Percentiles rank a stretch among this genome's conserved stretches.
phyloP scores from a whole-genome alignment of 2,113 vertebrate species.

The Crotalus tigris region DNA sequence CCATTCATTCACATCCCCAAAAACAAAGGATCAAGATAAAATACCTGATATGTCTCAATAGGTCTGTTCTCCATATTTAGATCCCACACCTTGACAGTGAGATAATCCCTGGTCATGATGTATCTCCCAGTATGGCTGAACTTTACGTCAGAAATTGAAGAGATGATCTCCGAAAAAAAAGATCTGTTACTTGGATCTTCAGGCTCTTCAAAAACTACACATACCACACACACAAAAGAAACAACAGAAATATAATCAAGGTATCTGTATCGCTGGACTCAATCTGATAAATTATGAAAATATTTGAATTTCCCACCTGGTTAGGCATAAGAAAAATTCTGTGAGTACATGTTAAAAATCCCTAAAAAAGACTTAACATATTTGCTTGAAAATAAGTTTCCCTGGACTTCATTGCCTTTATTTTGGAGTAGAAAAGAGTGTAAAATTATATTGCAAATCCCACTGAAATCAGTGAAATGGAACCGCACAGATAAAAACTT shows the following conservation, averaged over 20 bases:
- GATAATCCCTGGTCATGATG: slow-evolving; percentile 96
- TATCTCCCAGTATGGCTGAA: slow-evolving; percentile 96
- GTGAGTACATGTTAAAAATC: not conserved
- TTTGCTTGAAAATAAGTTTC: not conserved
- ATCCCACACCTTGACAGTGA: slow-evolving; percentile 96
- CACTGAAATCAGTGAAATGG: not conserved
- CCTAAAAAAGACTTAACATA: not conserved
- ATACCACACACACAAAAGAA: slow-evolving; percentile 3
- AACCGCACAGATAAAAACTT: not conserved
- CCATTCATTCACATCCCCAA: not conserved
- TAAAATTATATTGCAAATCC: not conserved
- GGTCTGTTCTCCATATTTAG: slow-evolving; percentile 97
- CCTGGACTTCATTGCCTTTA: not conserved
- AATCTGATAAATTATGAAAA: not conserved
- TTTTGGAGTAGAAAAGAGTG: not conserved
- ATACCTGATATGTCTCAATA: slow-evolving; percentile 93
- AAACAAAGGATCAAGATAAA: not conserved
- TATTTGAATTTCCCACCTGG: not conserved
- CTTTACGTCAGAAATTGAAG: slow-evolving; percentile 95
- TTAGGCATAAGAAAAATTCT: not conserved
- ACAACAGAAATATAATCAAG: not conserved
- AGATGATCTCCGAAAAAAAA: slow-evolving; percentile 97
- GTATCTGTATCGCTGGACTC: not conserved
- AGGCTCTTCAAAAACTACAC: slow-evolving; percentile 91
- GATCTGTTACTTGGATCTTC: slow-evolving; percentile 94